phyloP scores from a whole-genome alignment of 2,113 vertebrate genomes.

The Upupa epops region DNA sequence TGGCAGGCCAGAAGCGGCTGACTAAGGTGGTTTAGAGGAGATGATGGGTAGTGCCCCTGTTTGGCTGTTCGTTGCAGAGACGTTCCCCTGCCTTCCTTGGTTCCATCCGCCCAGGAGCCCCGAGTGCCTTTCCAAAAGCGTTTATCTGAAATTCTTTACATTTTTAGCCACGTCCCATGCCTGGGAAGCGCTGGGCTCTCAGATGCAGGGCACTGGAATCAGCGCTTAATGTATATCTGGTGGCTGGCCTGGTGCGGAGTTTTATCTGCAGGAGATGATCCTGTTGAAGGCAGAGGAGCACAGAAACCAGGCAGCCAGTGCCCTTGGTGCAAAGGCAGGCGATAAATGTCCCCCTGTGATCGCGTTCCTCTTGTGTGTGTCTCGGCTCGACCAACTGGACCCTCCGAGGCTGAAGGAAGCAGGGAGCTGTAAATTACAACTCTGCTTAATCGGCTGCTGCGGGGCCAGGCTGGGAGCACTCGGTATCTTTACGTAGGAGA shows the following conservation, averaged over 20 bases:
- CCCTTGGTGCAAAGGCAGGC: background rate
- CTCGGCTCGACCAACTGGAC: accelerated
- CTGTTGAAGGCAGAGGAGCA: slow-evolving; percentile 45
- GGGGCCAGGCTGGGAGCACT: slow-evolving; percentile 20
- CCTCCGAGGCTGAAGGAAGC: background rate
- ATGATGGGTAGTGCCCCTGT: background rate
- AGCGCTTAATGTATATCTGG: background rate
- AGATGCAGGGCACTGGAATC: background rate
- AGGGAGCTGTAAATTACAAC: slow-evolving; percentile 51
- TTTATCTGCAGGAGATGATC: slow-evolving; percentile 46
- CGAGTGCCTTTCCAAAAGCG: slow-evolving; percentile 65
- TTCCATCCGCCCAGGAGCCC: slow-evolving; percentile 27
- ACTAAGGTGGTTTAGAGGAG: accelerated
- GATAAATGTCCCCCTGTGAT: background rate
- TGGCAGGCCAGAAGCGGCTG: background rate
- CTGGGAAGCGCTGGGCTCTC: slow-evolving; percentile 25
- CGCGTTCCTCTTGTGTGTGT: background rate
- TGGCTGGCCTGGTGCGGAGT: background rate
- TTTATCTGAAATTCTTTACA: slow-evolving; percentile 74
- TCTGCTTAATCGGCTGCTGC: slow-evolving; percentile 4
- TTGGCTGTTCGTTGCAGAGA: background rate
- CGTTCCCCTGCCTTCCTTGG: background rate
- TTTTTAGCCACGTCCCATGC: slow-evolving; percentile 38
- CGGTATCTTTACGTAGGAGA: slow-evolving; percentile 20
- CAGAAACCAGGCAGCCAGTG: background rate